Evolutionary conservation across 2,113 vertebrate genomes (phyloP).

Genomic region (Thryonomys swinderianus): DNA sequence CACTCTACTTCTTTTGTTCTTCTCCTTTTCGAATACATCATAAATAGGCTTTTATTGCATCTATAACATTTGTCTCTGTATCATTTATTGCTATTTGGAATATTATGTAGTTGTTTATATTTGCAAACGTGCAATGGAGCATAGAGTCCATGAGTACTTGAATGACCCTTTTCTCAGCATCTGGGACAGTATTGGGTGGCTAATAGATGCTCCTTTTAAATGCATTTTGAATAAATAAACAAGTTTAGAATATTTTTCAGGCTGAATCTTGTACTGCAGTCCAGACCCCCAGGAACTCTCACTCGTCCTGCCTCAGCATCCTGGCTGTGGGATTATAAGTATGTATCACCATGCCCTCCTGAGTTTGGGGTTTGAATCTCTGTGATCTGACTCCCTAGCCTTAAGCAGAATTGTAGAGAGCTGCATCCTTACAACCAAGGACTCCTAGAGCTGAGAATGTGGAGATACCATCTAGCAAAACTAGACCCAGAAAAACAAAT

Average conservation of each 20-base stretch:
- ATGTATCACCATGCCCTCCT: neutral
- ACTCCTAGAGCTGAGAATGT: neutral
- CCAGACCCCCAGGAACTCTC: neutral
- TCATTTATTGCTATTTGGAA: neutral
- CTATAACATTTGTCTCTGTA: neutral
- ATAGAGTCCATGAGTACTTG: neutral
- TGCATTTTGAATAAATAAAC: neutral
- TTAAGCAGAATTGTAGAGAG: neutral
- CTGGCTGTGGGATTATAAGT: neutral
- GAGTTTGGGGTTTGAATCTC: neutral
- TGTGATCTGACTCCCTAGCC: neutral
- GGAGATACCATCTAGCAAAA: neutral
- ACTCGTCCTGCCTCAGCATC: neutral
- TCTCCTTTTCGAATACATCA: neutral
- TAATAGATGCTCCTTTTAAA: neutral
- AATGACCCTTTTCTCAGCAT: neutral
- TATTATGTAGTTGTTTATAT: neutral
- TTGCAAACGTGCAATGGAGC: neutral
- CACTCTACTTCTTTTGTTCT: neutral
- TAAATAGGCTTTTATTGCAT: neutral
- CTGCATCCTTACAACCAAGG: neutral
- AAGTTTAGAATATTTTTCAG: neutral
- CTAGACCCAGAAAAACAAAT: conserved; percentile 47
- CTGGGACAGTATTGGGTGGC: neutral
- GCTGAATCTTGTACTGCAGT: neutral